phyloP scores from a whole-genome alignment of 2,888 invertebrate genomes.

The Ceratothoa steindachneri region DNA sequence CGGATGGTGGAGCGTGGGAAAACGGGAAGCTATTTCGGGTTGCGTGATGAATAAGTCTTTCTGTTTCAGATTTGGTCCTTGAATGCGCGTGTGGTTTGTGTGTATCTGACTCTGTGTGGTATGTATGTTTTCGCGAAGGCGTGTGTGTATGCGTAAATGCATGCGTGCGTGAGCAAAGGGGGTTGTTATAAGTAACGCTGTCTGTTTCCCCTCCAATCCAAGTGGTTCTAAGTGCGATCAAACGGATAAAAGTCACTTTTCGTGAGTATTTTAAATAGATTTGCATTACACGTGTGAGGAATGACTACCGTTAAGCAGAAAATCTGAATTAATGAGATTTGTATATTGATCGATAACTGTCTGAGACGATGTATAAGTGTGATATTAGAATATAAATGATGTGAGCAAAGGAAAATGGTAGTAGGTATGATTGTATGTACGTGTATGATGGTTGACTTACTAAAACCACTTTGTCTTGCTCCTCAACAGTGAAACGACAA shows the following conservation, averaged over 20 bases:
- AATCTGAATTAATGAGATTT: neutral
- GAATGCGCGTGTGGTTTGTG: no score
- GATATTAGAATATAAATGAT: no score
- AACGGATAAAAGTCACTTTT: neutral
- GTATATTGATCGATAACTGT: neutral
- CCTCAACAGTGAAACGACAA: no score
- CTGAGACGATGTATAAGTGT: no score
- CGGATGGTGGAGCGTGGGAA: neutral
- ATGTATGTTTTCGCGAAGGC: no score
- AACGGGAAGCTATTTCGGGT: neutral
- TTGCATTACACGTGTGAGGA: neutral
- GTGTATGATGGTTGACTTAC: no score
- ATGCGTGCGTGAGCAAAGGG: neutral
- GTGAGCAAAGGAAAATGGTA: no score
- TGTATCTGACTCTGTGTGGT: no score
- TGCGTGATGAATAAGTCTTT: neutral
- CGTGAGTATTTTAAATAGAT: constrained; percentile 6
- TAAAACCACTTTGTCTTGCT: no score
- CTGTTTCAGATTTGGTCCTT: no score
- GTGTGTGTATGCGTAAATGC: no score
- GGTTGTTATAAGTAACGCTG: neutral
- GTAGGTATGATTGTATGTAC: no score
- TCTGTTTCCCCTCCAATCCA: neutral
- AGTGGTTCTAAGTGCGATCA: neutral
- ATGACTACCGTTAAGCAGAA: neutral